Evolutionary conservation across 2,797 vertebrate genomes (phyloP), one percentile per base, ranked within the genome.

Genomic region (Botia almorhae): DNA sequence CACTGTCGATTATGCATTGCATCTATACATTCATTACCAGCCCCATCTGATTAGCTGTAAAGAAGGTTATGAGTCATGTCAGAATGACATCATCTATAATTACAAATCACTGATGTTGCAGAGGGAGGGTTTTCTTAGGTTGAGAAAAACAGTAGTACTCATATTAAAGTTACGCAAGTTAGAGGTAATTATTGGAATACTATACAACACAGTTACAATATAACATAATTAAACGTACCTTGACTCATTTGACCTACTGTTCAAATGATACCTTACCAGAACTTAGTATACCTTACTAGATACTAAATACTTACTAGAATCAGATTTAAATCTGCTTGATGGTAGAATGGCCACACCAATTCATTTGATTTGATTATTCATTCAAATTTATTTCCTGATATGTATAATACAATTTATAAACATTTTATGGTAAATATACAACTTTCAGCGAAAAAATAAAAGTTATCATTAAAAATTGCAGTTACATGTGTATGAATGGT

Each of bases 11-110:
- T 82, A 77, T 56, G 69, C 61, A 17, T 17, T n/a, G 5, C 65
- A 74, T 82, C 80, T 78, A 60, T 80, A 84, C 65, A 55, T 82
- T 82, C 76, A 84, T 60, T 80, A 65, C 71, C 71, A 70, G 82
- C 65, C 82, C 46, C 60, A 68, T 82, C 77, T 72, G 81, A 86
- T 86, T 84, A 82, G 80, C 80, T 75, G 69, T 75, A 72, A 80
- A 26, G 71, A 82, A 74, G 70, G 87, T 74, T 68, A 51, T 50
- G 75, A 80, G 65, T 80, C 48, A 74, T 80, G 74, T 71, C 75
- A 83, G 65, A 72, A 79, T 76, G 69, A 53, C 78, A 72, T 33
- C 43, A 16, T 74, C 64, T 69, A 36, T 81, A 81, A 85, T 85
- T 83, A 80, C 21, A 77, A 68, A 63, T 58, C 11, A 7, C 63